Evolutionary conservation across 2,797 vertebrate species (phyloP).

Genomic region (Poeciliopsis infans): DNA sequence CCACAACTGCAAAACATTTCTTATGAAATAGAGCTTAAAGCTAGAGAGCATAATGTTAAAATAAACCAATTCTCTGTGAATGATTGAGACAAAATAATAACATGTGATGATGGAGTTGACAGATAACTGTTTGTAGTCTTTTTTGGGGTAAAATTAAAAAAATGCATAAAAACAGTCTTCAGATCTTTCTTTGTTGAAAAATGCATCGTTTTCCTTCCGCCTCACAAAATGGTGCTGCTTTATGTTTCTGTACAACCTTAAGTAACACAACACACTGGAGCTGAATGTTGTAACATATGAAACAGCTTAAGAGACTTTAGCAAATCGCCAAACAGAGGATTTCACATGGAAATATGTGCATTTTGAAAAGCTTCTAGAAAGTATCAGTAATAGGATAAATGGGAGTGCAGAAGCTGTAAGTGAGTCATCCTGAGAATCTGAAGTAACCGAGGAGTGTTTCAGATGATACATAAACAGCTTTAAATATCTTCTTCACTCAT

Average conservation of each 20-base stretch:
- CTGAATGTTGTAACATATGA: not conserved
- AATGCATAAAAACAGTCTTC: not conserved
- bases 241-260: not conserved
- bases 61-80: conserved; percentile 58
- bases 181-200: not conserved
- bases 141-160: not conserved
- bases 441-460: conserved; percentile 4
- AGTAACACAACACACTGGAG: not conserved
- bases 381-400: not conserved
- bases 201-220: not conserved
- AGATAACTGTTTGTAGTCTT: not conserved
- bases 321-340: conserved; percentile 9
- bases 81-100: conserved; percentile 54
- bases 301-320: not conserved
- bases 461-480: conserved; percentile 11
- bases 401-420: conserved; percentile 18
- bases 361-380: conserved; percentile 18
- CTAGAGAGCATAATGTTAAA: conserved; percentile 35
- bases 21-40: conserved; percentile 43
- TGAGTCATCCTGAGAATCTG: conserved; percentile 33
- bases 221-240: not conserved
- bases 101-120: conserved; percentile 4
- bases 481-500: conserved; percentile 2
- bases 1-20: conserved; percentile 50
- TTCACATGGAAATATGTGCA: conserved; percentile 25